A percentile compares a stretch with the other conserved stretches of the same genome.
These are phyloP conservation scores for Dendrocincla tyrannina DNA, from an alignment of 2,797 vertebrate genomes.

Conservation along the genomic window DNA sequence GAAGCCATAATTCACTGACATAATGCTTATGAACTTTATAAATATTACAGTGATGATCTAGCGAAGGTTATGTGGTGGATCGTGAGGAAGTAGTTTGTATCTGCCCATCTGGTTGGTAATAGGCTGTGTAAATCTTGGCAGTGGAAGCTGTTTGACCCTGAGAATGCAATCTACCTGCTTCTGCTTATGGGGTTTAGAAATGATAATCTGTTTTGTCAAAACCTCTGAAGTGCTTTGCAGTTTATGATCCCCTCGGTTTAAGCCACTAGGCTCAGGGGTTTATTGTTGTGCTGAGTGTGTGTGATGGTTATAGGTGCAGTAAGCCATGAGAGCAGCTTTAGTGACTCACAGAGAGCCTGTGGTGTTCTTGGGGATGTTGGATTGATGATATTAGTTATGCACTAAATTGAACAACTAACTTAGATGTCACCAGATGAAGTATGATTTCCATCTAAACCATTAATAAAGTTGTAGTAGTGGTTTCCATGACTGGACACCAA, in stretches of 20 bases:
- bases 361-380: neutral
- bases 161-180: neutral
- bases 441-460: neutral
- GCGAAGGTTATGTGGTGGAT: neutral
- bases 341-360: neutral
- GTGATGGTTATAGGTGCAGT: neutral
- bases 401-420: neutral
- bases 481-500: neutral
- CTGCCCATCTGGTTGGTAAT: neutral
- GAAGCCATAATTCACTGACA: neutral
- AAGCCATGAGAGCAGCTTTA: neutral
- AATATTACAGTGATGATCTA: neutral
- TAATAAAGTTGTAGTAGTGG: neutral
- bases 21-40: neutral
- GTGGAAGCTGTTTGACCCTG: neutral
- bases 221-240: neutral
- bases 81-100: neutral
- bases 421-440: neutral
- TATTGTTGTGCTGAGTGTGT: neutral
- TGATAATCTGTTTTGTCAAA: neutral
- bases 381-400: fast-evolving
- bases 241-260: neutral
- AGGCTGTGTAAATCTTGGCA: neutral
- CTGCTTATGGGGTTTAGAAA: neutral
- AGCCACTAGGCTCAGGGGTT: neutral